Base-by-base conservation (phyloP, 2,113 vertebrate genomes). In the Acrocephalus kingi region DNA sequence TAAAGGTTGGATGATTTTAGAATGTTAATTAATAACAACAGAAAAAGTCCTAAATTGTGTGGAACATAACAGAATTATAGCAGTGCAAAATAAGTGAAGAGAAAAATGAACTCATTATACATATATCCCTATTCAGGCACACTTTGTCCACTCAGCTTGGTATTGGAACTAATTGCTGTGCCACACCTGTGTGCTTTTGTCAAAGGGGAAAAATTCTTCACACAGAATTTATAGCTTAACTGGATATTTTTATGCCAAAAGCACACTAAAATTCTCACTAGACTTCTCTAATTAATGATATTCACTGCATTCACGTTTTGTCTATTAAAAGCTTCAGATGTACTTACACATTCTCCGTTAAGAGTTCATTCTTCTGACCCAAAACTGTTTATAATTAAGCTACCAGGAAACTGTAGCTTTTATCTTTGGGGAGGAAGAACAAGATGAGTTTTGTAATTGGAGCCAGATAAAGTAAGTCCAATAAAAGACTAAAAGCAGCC, bases 401-500 rank as follows among this genome's bases (percentile, higher is more conserved):
- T 95, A 45, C 51, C 71, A 55, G 49, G 41, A 48, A 77, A 69
- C 59, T 28, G 37, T 45, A 28, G 18, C 66, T 86, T 91, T 81
- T 73, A 66, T 45, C 80, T 85, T 85, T 84, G 79, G 59, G 63
- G 62, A 37, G 59, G n/a, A 94, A 63, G 30, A 78, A 43, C 15
- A 54, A 87, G 43, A 86, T 73, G 24, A 87, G 20, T 78, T 84
- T 79, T 91, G 15, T 78, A 92, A 87, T 91, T 90, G 90, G 55
- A 91, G 9, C 49, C 61, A 89, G 31, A 82, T 84, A 31, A 96
- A 92, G 69, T 41, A 87, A 91, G 96, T 80, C 39, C 4, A 76
- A 67, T 71, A 77, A 71, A 93, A 92, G 52, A 19, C 72, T 83
- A 62, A 68, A 87, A 91, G 45, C 49, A 84, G 31, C 14, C 61